phyloP scores from a whole-genome alignment of 2,797 vertebrate species.

The Pseudomugil tenellus region DNA sequence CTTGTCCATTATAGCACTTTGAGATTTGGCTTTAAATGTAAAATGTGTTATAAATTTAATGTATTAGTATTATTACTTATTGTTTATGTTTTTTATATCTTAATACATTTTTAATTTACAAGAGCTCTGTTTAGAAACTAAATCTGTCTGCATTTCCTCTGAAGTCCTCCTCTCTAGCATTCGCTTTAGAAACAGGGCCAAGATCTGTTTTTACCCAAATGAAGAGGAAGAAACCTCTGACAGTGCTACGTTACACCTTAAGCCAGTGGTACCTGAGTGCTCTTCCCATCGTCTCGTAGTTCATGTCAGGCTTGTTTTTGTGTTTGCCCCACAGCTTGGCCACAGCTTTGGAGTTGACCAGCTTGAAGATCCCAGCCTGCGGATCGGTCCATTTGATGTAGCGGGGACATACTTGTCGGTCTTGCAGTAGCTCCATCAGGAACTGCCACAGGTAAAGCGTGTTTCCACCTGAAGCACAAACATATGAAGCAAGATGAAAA shows the following conservation, averaged over 20 bases:
- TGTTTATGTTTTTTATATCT: too few species aligned
- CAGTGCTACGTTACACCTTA: background rate
- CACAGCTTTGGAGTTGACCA: conserved; percentile 97
- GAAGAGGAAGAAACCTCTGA: background rate
- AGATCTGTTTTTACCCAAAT: background rate
- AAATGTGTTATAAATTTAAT: too few species aligned
- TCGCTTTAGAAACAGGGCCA: background rate
- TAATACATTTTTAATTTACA: too few species aligned
- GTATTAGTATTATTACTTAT: too few species aligned
- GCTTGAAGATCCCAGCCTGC: conserved; percentile 94
- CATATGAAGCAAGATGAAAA: conserved; percentile 20
- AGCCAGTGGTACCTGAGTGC: conserved; percentile 88
- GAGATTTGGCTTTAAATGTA: too few species aligned
- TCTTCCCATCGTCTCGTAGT: conserved; percentile 98
- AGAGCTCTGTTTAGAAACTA: too few species aligned
- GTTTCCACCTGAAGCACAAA: conserved; percentile 84
- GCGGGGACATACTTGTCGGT: conserved; percentile 93
- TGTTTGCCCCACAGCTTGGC: conserved; percentile 96
- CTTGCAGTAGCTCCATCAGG: conserved; percentile 93
- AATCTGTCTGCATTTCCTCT: background rate
- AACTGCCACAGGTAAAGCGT: conserved; percentile 98
- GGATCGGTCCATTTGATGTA: conserved; percentile 98
- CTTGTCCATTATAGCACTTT: too few species aligned
- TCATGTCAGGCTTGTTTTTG: conserved; percentile 99
- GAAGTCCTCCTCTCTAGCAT: background rate